These are phyloP conservation scores for Branchipolynoe longqiensis DNA, from an alignment of 2,888 invertebrate species.

Conservation along the genomic window DNA sequence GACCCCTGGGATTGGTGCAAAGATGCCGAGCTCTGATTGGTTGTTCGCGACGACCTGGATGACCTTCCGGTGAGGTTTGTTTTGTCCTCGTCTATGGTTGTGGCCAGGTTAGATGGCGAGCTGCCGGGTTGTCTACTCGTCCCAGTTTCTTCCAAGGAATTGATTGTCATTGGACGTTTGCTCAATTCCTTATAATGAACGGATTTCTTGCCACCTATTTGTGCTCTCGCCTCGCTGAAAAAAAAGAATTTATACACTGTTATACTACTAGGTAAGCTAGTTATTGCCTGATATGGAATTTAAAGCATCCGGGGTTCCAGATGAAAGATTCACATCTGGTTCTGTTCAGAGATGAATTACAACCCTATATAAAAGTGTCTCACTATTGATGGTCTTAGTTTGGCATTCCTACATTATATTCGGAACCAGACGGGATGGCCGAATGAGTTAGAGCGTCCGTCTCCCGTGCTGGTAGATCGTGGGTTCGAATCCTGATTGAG, in stretches of 20 bases:
- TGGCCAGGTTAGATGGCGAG: constrained; percentile 43
- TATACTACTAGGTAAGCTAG: background rate
- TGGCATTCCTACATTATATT: too few species aligned
- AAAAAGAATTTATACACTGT: background rate
- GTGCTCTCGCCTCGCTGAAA: constrained; percentile 58
- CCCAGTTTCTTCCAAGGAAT: constrained; percentile 38
- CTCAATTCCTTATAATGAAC: constrained; percentile 48
- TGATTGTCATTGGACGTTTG: constrained; percentile 52
- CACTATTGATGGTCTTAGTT: too few species aligned
- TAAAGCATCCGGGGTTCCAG: too few species aligned
- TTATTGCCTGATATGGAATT: too few species aligned
- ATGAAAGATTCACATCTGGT: too few species aligned
- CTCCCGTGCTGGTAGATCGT: too few species aligned
- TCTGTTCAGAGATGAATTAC: too few species aligned
- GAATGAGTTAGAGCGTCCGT: too few species aligned
- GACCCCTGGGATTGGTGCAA: constrained; percentile 53
- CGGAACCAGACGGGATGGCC: too few species aligned
- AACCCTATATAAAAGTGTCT: too few species aligned
- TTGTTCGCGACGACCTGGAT: constrained; percentile 22
- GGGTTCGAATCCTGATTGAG: too few species aligned
- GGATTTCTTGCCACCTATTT: constrained; percentile 52
- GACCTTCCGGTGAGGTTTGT: constrained; percentile 47
- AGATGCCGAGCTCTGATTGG: constrained; percentile 48
- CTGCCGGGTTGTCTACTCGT: constrained; percentile 52
- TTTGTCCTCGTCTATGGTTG: constrained; percentile 30